Evolutionary conservation across 2,113 vertebrate genomes (phyloP).

Genomic region (Equus przewalskii): DNA sequence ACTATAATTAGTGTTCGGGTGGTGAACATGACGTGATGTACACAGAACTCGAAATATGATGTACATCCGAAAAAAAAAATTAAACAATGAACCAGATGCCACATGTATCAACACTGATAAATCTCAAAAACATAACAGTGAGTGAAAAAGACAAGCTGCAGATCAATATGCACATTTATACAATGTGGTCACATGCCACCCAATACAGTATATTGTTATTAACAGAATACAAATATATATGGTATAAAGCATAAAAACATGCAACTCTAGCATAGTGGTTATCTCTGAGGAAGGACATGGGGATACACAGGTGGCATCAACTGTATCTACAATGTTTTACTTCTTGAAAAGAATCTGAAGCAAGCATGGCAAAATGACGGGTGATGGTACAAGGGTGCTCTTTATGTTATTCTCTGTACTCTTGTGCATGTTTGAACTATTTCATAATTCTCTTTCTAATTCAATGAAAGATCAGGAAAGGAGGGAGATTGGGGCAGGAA

Average conservation of each 20-base stretch:
- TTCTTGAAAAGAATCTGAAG: not conserved
- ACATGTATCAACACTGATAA: not conserved
- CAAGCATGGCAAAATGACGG: not conserved
- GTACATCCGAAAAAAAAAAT: no score
- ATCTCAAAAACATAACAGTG: not conserved
- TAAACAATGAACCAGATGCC: not conserved
- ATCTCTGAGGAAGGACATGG: not conserved
- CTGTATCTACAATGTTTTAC: not conserved
- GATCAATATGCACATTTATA: not conserved
- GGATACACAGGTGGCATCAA: not conserved
- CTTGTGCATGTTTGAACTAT: not conserved
- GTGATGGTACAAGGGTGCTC: not conserved
- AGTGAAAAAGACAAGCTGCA: not conserved
- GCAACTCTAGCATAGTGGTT: not conserved
- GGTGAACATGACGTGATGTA: no score
- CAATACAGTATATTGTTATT: not conserved
- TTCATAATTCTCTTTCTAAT: slow-evolving; percentile 41
- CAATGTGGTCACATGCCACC: not conserved
- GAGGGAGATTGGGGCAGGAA: not conserved
- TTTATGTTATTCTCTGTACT: not conserved
- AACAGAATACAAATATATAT: not conserved
- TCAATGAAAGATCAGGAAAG: not conserved
- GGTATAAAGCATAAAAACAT: not conserved
- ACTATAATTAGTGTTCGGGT: no score
- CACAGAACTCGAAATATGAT: no score